Evolutionary conservation across 1,140 invertebrate genomes (phyloP).

Genomic region (Epicauta chinensis): DNA sequence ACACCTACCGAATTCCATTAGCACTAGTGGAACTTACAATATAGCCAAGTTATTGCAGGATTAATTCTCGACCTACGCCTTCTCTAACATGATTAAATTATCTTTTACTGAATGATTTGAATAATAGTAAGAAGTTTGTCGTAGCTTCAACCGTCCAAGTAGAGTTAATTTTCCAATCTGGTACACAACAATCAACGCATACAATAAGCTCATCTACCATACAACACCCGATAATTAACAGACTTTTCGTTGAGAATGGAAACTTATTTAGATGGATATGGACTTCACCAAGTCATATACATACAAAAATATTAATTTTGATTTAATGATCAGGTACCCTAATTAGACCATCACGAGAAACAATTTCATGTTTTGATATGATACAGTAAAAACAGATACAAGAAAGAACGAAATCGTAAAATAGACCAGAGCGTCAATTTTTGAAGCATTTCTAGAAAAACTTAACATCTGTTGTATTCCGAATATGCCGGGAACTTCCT

Average conservation of each 20-base stretch:
- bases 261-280: too few species aligned
- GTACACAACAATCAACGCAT: conserved; percentile 30
- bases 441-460: too few species aligned
- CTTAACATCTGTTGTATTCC: too few species aligned
- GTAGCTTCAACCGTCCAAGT: conserved; percentile 10
- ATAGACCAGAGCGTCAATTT: too few species aligned
- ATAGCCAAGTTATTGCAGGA: conserved; percentile 15
- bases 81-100: conserved; percentile 15
- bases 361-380: too few species aligned
- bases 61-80: conserved; percentile 14
- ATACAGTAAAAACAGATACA: too few species aligned
- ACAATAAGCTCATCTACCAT: conserved; percentile 28
- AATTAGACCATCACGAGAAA: too few species aligned
- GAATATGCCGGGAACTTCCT: too few species aligned
- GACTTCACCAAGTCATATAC: too few species aligned
- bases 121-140: conserved; percentile 8
- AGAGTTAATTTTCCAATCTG: conserved; percentile 33
- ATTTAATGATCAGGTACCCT: too few species aligned
- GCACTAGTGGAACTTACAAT: conserved; percentile 18
- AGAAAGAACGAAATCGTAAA: too few species aligned
- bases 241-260: conserved; percentile 3
- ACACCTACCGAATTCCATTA: conserved; percentile 21
- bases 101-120: not conserved
- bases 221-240: conserved; percentile 16
- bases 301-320: too few species aligned